Evolutionary conservation across 1,140 invertebrate species (phyloP).

Genomic region (Drosophila malerkotliana): DNA sequence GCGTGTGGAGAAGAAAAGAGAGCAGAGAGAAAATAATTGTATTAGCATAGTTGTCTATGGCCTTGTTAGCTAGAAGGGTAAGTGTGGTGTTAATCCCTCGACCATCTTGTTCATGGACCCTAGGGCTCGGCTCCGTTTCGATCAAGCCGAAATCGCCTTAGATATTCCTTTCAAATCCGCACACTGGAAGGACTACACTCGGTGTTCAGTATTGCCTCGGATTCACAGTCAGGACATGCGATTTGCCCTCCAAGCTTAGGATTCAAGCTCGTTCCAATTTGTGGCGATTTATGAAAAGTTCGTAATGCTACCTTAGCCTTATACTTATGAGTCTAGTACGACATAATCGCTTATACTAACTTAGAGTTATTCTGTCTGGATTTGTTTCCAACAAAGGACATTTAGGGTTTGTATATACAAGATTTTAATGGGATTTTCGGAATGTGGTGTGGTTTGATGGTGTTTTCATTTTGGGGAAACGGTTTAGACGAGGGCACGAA

Average conservation of each 20-base stretch:
- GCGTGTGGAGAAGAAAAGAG: conserved; percentile 83
- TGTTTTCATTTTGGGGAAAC: conserved; percentile 58
- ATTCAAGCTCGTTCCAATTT: background rate
- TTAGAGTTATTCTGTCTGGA: conserved; percentile 48
- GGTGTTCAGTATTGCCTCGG: background rate
- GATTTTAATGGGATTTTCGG: conserved; percentile 56
- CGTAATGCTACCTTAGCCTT: conserved; percentile 20
- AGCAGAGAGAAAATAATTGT: conserved; percentile 84
- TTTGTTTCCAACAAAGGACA: conserved; percentile 76
- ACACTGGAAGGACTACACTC: background rate
- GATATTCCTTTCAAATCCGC: background rate
- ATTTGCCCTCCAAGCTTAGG: background rate
- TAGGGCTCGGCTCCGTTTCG: conserved; percentile 41
- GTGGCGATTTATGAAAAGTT: background rate
- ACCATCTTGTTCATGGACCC: conserved; percentile 12
- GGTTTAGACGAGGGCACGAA: conserved; percentile 81
- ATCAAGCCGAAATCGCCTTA: conserved; percentile 47
- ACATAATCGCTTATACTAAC: conserved; percentile 16
- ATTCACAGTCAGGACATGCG: background rate
- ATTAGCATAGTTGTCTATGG: conserved; percentile 78
- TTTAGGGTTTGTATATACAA: conserved; percentile 78
- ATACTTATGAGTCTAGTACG: conserved; percentile 8
- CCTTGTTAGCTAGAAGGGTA: conserved; percentile 46
- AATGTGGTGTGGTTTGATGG: conserved; percentile 48
- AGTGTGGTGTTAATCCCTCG: conserved; percentile 48